Base-by-base conservation (phyloP, 2,797 vertebrate genomes). In the Pipistrellus kuhlii region DNA sequence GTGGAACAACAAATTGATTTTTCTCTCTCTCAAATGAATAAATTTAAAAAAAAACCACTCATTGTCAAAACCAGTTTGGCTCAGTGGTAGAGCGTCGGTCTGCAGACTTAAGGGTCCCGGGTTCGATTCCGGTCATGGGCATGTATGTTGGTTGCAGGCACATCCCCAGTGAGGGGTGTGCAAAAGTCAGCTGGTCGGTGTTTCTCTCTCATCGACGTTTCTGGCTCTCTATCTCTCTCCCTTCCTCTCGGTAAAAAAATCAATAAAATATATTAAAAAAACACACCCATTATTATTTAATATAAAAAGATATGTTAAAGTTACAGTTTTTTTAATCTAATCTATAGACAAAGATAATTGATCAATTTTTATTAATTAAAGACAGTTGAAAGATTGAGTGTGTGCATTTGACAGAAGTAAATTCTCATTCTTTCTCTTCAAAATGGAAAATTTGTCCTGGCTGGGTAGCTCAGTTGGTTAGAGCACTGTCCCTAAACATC, bases 271-370 rank as follows among this genome's bases (percentile, higher is more conserved):
- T 41, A 41, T 41, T 7, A 6, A 1, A 6, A 66, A 18, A 66
- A 32, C 2, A 10, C 27, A 66, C 17, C 17, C 64, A 41, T 85
- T 88, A 53, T 66, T 75, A 48, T 76, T 80, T 51, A 87, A 51
- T 86, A 55, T 81, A 86, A 91, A 66, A 94, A 15, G 35, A 25
- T 92, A 81, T 82, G 12, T 76, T 87, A 82, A 91, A 91, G 30
- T 14, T 81, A 38, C 75, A 82, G 18, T 85, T 94, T 44, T 94
- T 44, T 44, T 73, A 35, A 81, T 76, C 87, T 76, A 21, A 90
- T 15, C 57, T 68, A 3, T 71, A 76, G 27, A 69, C 48, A 87
- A 91, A 76, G 11, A 69, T 62, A 48, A 83, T 32, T 51, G 11
- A 64, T 71, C 25, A 81, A 27, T 81, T 95, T 95, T 85, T 69